phyloP scores from a whole-genome alignment of 2,797 vertebrate species.

The Loriculus beryllinus region DNA sequence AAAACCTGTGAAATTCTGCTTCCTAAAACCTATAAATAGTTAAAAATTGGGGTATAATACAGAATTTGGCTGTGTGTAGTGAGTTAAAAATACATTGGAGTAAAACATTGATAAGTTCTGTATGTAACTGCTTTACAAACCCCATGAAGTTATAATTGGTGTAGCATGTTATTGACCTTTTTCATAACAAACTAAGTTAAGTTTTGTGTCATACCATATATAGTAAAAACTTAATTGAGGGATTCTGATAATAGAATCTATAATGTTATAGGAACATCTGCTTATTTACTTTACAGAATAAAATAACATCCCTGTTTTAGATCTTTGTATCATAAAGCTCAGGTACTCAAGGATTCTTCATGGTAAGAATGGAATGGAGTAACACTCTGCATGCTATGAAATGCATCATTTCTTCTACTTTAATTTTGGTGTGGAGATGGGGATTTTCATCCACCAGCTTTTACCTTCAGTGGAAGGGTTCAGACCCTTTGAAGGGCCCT shows the following conservation, averaged over 20 bases:
- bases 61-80: background rate
- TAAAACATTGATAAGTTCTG: accelerated
- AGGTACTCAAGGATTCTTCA: background rate
- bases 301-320: background rate
- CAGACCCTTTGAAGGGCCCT: background rate
- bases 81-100: background rate
- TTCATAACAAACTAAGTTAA: background rate
- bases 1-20: background rate
- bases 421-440: background rate
- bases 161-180: background rate
- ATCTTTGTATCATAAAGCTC: background rate
- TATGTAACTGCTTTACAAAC: background rate
- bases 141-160: background rate
- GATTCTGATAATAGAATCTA: background rate
- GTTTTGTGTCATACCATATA: background rate
- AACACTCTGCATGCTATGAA: background rate
- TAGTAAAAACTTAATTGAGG: background rate
- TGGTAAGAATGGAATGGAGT: background rate
- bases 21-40: background rate
- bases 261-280: background rate
- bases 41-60: background rate
- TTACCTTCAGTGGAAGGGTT: background rate
- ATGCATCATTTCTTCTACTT: background rate
- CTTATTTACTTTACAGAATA: background rate
- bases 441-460: background rate